These are phyloP conservation scores for Drosophila ficusphila DNA, from an alignment of 1,140 invertebrate genomes.

Conservation along the genomic window DNA sequence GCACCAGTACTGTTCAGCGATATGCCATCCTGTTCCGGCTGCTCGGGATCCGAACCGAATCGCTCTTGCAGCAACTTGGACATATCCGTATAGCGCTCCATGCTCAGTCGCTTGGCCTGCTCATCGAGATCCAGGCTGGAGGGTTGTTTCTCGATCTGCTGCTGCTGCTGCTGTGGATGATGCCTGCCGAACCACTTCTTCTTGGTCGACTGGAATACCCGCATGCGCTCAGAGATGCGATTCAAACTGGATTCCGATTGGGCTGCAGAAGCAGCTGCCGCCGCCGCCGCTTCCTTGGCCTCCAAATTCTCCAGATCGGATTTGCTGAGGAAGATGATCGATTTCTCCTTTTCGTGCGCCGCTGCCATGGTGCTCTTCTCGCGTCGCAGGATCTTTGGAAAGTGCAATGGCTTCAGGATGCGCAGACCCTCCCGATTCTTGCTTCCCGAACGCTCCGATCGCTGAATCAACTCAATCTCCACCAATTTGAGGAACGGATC, in stretches of 20 bases:
- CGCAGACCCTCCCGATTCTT: conserved; percentile 85
- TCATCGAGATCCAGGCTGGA: conserved; percentile 80
- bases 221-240: conserved; percentile 85
- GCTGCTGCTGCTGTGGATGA: conserved; percentile 80
- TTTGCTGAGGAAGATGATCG: conserved; percentile 87
- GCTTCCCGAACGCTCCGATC: conserved; percentile 84
- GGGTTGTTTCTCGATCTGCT: conserved; percentile 62
- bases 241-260: conserved; percentile 32
- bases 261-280: conserved; percentile 5
- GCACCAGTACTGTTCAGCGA: conserved; percentile 57
- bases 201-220: conserved; percentile 86
- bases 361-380: conserved; percentile 85
- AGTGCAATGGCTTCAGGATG: conserved; percentile 85
- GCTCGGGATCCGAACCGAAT: conserved; percentile 82
- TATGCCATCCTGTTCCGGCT: conserved; percentile 39
- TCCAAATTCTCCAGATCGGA: conserved; percentile 86
- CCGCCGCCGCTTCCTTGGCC: conserved; percentile 78
- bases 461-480: conserved; percentile 83
- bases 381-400: conserved; percentile 85
- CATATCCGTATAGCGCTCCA: conserved; percentile 87
- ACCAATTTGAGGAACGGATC: conserved; percentile 79
- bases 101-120: conserved; percentile 84
- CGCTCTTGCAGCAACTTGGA: conserved; percentile 86
- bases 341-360: conserved; percentile 87
- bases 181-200: conserved; percentile 87